Evolutionary conservation across 2,113 vertebrate species (phyloP), one percentile per base, ranked within the genome.

Genomic region (Cyanoderma ruficeps): DNA sequence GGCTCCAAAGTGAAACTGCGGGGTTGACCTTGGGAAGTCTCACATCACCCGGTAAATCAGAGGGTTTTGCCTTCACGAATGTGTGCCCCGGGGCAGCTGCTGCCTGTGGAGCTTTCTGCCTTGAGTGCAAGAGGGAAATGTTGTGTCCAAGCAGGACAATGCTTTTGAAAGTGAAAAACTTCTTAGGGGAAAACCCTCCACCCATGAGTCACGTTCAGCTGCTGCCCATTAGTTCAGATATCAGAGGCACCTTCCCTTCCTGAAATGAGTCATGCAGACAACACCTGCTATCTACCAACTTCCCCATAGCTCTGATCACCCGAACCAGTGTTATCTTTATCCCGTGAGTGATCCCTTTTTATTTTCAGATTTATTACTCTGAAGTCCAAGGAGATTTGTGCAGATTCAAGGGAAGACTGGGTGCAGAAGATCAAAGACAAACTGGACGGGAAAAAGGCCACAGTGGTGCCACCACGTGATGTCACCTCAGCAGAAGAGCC

Each of bases 341-440:
- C 23, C 44, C 18, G 7, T 67, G 15, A 70, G 23, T 15, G 18
- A 47, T 50, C 47, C 24, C 22, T 68, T 75, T 93, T 23, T 37
- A 27, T 71, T 95, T 84, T 52, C 87, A 97, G 96, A 91, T 13
- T 97, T 7, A 50, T 2, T 39, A 96, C 93, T 19, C 1, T 82
- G 69, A 76, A 42, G 60, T n/a, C 2, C 11, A 0, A 0, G 7
- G 35, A 93, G 53, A 59, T 97, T 15, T 97, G 96, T 91, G 95
- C 81, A 47, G 20, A 97, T 68, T 83, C 84, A 25, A 0, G 2
- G 0, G 39, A 7, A 57, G 14, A 4, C 0, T 93, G 87, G 92
- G 96, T 95, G 24, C 22, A 68, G 65, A 28, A 79, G 52, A 52
- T 87, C 1, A 2, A 7, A 7, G 1, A 22, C 24, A 87, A 89